Base-by-base conservation (phyloP, 1,140 invertebrate species). In the Caenorhabditis briggsae region DNA sequence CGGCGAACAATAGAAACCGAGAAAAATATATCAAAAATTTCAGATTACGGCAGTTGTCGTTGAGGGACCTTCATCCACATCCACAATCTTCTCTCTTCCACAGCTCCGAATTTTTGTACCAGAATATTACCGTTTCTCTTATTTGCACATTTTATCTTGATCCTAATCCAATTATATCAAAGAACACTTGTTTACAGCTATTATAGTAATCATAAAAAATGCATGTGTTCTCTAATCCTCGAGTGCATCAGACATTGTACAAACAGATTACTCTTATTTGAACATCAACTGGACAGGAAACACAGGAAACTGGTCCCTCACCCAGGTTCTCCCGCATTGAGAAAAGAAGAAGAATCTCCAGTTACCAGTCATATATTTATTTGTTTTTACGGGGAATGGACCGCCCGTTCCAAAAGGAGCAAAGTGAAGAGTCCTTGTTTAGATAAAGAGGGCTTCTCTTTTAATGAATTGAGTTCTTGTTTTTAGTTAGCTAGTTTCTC, bases 281-380 rank as follows among this genome's bases (percentile, higher is more conserved):
- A 70, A 70, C 65, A 48, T 20, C 65, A 43, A 70, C 46, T n/a
- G 70, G 43, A 78, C 70, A 20, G 9, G 70, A 50, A 78, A 78
- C 70, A 78, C 70, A 20, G 9, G 70, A 50, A 78, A 78, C 70
- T 20, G 70, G 70, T 50, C 70, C 70, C 43, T 14, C 70, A 5
- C 20, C 20, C 58, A 70, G 11, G 5, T 8, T 46, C n/a, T n/a
- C 11, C 64, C 64, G 20, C 64, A 14, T 14, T 11, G 20, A 11
- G 25, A 33, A 33, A 7, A 33, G 33, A 33, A 33, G 23, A 33
- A 43, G 46, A 50, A 78, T 78, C 70, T 78, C 70, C 70, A 78
- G 70, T 78, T 78, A 78, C 70, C 46, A 78, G 70, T 50, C 59
- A 50, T 50, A 20, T 58, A 20, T 58, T 78, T 78, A 78, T 78